Base-by-base conservation (phyloP, 2,113 vertebrate genomes). In the Microtus oregoni region DNA sequence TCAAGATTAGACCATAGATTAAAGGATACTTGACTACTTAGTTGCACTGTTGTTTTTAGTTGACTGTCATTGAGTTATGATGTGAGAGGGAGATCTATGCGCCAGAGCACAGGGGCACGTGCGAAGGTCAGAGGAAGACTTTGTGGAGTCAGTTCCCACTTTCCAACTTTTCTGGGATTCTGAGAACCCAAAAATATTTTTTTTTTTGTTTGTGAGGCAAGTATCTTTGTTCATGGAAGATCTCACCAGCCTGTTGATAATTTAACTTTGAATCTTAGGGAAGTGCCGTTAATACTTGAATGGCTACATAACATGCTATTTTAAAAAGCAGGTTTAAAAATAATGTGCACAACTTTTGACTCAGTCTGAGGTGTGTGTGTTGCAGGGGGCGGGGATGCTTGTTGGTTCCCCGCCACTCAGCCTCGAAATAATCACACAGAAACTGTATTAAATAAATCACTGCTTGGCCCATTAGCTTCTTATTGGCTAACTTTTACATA, bases 231-330 rank as follows among this genome's bases (percentile, higher is more conserved):
- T 9, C 26, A 12, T 67, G 0, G 41, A 47, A 10, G 17, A 19
- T 35, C 17, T 47, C 83, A 67, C 24, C 38, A 67, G 41, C 8
- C 47, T 17, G 28, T 72, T 77, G 35, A 28, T 73, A 58, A 89
- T 85, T 81, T 89, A 52, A 2, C 77, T 90, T 95, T 96, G 88
- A 82, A 94, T 78, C 28, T 47, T 95, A 47, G 82, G 65, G 89
- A 24, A 44, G n/a, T 93, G 24, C 7, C 2, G 79, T 96, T 93
- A 41, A 77, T 75, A 68, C 26, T 50, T 94, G 72, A 85, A 67
- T 90, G 47, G 52, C 47, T 90, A 58, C 8, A 78, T 83, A 86
- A 26, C 6, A 32, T 50, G 3, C 61, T 92, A 2, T 55, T 67
- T 61, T 88, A 44, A 94, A 90, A 41, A 70, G 79, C 41, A 30